These are phyloP conservation scores for Etheostoma nigrum DNA, from an alignment of 2,797 vertebrate species.

Conservation along the genomic window DNA sequence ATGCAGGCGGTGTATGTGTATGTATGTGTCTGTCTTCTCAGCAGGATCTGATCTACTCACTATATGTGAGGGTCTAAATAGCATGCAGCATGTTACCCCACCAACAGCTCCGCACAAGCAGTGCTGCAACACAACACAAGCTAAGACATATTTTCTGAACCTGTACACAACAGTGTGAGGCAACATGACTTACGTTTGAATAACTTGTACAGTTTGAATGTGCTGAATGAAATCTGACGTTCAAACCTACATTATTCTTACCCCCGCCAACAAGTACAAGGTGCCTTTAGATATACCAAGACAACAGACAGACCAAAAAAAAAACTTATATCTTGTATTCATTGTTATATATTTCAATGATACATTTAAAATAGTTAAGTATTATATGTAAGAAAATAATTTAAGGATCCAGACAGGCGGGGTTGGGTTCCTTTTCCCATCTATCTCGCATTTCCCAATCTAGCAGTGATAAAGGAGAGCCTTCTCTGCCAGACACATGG, in stretches of 20 bases:
- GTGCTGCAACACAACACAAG: conserved; percentile 17
- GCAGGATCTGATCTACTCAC: conserved; percentile 61
- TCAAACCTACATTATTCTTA: background rate
- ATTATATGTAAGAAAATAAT: conserved; percentile 37
- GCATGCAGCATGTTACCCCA: conserved; percentile 42
- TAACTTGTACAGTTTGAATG: background rate
- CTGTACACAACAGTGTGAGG: background rate
- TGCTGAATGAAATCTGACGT: background rate
- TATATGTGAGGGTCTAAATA: conserved; percentile 54
- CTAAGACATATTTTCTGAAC: conserved; percentile 1
- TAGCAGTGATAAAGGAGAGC: conserved; percentile 77
- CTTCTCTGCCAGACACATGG: conserved; percentile 78
- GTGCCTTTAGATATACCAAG: background rate
- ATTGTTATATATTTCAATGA: background rate
- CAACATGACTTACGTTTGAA: background rate
- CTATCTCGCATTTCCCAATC: conserved; percentile 63
- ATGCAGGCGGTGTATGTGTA: conserved; percentile 52
- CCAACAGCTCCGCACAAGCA: conserved; percentile 25
- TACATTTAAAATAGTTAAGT: background rate
- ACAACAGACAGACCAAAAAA: background rate
- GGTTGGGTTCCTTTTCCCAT: conserved; percentile 40
- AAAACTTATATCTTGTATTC: background rate
- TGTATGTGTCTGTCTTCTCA: conserved; percentile 70
- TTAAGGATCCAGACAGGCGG: conserved; percentile 35
- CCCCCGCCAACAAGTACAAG: background rate